phyloP scores from a whole-genome alignment of 2,113 vertebrate species.

The Potamarius usumacintae region DNA sequence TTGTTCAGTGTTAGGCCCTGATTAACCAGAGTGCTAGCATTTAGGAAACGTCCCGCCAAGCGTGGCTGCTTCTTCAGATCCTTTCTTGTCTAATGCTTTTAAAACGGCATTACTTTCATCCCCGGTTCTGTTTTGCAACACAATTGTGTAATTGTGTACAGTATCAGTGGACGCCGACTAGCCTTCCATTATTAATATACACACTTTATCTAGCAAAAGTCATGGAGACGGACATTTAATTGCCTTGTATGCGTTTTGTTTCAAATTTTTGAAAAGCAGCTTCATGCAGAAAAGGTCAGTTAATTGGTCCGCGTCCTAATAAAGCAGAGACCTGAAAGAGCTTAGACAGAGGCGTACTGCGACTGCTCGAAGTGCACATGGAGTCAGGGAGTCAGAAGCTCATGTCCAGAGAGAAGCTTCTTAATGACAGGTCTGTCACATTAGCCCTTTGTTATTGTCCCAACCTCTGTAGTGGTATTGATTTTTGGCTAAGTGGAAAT shows the following conservation, averaged over 20 bases:
- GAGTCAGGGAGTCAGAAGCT: conserved; percentile 1
- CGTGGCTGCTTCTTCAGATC: conserved; percentile 49
- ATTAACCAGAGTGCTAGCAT: conserved; percentile 55
- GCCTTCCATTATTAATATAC: conserved; percentile 27
- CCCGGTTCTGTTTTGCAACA: conserved; percentile 19
- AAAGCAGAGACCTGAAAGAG: conserved; percentile 32
- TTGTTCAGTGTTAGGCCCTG: conserved; percentile 40
- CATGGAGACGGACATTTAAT: conserved; percentile 32
- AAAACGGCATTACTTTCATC: conserved; percentile 23
- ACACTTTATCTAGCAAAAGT: conserved; percentile 33
- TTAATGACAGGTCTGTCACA: conserved; percentile 45
- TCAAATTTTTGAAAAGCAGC: conserved; percentile 18
- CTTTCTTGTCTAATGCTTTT: conserved; percentile 30
- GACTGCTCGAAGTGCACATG: not conserved
- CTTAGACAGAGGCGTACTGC: not conserved
- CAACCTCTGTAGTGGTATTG: conserved; percentile 32
- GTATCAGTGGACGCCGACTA: conserved; percentile 29
- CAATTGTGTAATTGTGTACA: conserved; percentile 31
- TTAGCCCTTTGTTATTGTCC: conserved; percentile 43
- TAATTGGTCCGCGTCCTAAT: conserved; percentile 50
- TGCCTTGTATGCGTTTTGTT: conserved; percentile 35
- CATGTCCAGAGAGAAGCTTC: conserved; percentile 22
- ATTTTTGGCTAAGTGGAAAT: conserved; percentile 42
- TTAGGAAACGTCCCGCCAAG: conserved; percentile 46
- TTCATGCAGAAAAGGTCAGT: conserved; percentile 26